Evolutionary conservation across 1,140 invertebrate species (phyloP), one percentile per base, ranked within the genome.

Genomic region (Acromyrmex heyeri): DNA sequence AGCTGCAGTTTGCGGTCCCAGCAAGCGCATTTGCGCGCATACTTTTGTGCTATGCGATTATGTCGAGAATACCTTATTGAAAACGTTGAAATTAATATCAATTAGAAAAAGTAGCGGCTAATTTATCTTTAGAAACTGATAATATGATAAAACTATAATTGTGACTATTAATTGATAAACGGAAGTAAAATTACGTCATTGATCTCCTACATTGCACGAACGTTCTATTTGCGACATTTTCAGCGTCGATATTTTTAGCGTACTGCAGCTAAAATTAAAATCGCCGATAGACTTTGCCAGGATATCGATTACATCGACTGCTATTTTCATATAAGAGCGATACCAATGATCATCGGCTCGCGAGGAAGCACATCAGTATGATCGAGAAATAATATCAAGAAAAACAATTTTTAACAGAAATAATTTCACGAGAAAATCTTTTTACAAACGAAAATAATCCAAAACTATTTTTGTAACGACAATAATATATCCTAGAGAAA

Each of bases 241-340:
- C 8, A 67, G 24, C 14, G 18, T 3, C 18, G 48, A 27, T 55
- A 55, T 79, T 79, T 79, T 69, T 53, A 14, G 14, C 16, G 21
- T 24, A 34, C 14, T 38, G 18, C 24, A 30, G n/a, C 38, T 78
- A 78, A 78, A 1, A 78, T 64, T 78, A 78, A 78, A 48, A 62
- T 55, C 24, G 6, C 16, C 75, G 24, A 44, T 16, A 64, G 14
- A 76, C 16, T 77, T 64, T 30, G 16, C 57, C n/a, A 18, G 50
- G 24, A 44, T 77, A 77, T 76, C 73, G 55, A 77, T 27, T 48
- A 30, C 44, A 21, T 62, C 21, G 55, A 18, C 7, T 76, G 38
- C 38, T 77, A 77, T 64, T 77, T 64, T 65, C 24, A 44, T 48
- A 44, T 48, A 65, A 21, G 61, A 48, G 16, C 21, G 2, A 30